These are phyloP conservation scores for Phalacrocorax pelagicus DNA, from an alignment of 2,113 vertebrate species.

Conservation along the genomic window DNA sequence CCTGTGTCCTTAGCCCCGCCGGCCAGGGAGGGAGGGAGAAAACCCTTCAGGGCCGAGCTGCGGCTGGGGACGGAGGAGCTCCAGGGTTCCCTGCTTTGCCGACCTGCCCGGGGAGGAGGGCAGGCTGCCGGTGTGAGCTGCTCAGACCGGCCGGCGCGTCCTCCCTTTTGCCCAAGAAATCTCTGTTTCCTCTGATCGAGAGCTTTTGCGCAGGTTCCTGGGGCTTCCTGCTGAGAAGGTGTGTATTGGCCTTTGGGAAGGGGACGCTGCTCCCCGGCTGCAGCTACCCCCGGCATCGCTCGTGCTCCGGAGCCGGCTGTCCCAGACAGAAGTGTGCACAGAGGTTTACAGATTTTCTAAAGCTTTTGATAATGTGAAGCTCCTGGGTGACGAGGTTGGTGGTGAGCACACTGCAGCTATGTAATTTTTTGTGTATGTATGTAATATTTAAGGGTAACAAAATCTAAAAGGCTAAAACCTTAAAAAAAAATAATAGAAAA, in stretches of 20 bases:
- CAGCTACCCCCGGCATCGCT: background rate
- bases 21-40: background rate
- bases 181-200: background rate
- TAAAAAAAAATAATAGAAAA: constrained; percentile 53
- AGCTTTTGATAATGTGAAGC: constrained; percentile 87
- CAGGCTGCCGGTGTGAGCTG: background rate
- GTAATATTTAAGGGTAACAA: constrained; percentile 83
- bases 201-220: constrained; percentile 9
- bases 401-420: constrained; percentile 76
- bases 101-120: background rate
- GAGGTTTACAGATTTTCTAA: constrained; percentile 80
- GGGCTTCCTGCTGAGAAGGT: background rate
- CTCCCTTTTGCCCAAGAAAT: background rate
- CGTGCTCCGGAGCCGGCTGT: background rate
- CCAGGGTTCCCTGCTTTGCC: background rate
- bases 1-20: no score
- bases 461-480: constrained; percentile 65
- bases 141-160: fast-evolving
- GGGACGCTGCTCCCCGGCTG: background rate
- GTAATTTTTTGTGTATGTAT: constrained; percentile 85
- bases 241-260: background rate
- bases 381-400: constrained; percentile 66
- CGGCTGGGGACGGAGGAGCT: background rate
- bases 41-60: fast-evolving
- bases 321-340: constrained; percentile 30